Conservation (phyloP, 2,113 vertebrate genomes). For the Clarias gariepinus region DNA sequence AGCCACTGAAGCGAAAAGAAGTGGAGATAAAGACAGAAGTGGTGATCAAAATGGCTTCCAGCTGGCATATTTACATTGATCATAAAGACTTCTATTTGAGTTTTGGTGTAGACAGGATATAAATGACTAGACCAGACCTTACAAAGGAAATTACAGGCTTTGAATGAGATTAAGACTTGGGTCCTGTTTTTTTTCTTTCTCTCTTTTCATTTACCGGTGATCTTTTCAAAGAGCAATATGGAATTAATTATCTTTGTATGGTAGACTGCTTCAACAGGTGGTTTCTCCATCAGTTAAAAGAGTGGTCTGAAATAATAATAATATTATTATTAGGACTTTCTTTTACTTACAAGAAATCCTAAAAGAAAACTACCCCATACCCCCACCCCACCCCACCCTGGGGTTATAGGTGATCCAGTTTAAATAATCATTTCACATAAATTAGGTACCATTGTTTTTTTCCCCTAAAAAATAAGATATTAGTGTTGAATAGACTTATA, state of each 20-base stretch:
- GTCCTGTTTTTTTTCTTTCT: not conserved
- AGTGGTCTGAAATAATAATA: not conserved
- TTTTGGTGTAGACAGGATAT: not conserved
- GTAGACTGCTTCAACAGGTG: slow-evolving; percentile 6
- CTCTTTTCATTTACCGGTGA: slow-evolving; percentile 18
- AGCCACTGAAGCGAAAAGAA: no score
- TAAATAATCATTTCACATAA: slow-evolving; percentile 28
- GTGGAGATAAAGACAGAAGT: not conserved
- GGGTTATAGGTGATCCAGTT: slow-evolving; percentile 19
- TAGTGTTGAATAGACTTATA: not conserved
- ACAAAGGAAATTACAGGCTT: slow-evolving; percentile 36
- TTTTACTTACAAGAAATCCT: slow-evolving; percentile 1
- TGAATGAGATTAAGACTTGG: slow-evolving; percentile 29
- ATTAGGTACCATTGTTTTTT: not conserved
- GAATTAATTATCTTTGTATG: slow-evolving; percentile 30
- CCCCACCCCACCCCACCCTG: not conserved
- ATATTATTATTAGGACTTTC: slow-evolving; percentile 34
- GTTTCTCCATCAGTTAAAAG: slow-evolving; percentile 36
- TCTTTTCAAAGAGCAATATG: slow-evolving; percentile 24
- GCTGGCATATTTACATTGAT: slow-evolving; percentile 23
- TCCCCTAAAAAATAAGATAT: not conserved
- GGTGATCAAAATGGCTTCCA: not conserved
- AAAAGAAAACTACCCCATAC: slow-evolving; percentile 10
- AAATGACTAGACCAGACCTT: slow-evolving; percentile 24
- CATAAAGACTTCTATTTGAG: not conserved